Evolutionary conservation across 1,140 invertebrate genomes (phyloP).

Genomic region (Harpegnathos saltator): DNA sequence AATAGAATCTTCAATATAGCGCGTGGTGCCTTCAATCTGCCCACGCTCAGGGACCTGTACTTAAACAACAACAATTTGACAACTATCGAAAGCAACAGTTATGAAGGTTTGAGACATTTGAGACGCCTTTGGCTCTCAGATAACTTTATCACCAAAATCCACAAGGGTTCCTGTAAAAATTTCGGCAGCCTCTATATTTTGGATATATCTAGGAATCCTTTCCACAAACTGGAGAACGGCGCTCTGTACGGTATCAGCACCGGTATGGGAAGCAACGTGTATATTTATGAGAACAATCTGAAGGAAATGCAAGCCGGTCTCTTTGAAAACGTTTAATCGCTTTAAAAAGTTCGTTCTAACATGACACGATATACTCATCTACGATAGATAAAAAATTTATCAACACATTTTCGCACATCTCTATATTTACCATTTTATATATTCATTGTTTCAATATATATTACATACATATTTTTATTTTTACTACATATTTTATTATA

Average conservation of each 20-base stretch:
- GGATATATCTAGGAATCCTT: conserved; percentile 74
- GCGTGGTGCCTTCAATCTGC: conserved; percentile 66
- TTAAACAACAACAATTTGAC: conserved; percentile 71
- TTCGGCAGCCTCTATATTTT: conserved; percentile 65
- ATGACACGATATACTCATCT: no score
- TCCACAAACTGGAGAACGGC: conserved; percentile 71
- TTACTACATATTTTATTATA: no score
- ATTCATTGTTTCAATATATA: no score
- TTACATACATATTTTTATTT: no score
- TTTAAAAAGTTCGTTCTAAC: neutral
- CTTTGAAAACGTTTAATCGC: conserved; percentile 68
- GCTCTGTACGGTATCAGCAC: conserved; percentile 73
- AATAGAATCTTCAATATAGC: conserved; percentile 71
- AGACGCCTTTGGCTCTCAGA: conserved; percentile 65
- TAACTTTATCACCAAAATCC: conserved; percentile 68
- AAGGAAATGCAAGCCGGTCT: conserved; percentile 71
- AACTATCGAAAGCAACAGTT: conserved; percentile 71
- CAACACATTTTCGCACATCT: no score
- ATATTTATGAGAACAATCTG: conserved; percentile 64
- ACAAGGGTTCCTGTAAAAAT: conserved; percentile 69
- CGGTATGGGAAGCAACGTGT: conserved; percentile 51
- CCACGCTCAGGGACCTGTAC: conserved; percentile 63
- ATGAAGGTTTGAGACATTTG: conserved; percentile 63
- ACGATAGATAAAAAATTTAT: no score
- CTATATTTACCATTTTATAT: no score